These are phyloP conservation scores for Polyommatus iphigenia DNA, from an alignment of 2,888 invertebrate species.

Conservation along the genomic window DNA sequence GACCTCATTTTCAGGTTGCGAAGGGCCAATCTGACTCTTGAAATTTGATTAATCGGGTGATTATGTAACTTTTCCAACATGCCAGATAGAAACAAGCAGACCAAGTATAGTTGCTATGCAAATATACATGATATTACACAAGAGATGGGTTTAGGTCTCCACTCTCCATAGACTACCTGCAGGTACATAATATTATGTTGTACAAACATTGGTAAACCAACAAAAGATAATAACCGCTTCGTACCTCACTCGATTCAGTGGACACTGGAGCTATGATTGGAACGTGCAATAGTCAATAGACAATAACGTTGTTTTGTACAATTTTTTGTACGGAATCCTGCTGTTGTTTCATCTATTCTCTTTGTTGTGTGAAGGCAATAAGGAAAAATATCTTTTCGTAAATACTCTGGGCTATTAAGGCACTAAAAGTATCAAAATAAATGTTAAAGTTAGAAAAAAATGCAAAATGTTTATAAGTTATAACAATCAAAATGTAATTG, in stretches of 20 bases:
- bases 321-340: not conserved
- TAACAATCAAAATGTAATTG: too few relatives aligned
- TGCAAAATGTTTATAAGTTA: too few relatives aligned
- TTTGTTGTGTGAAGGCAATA: not conserved
- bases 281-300: constrained; percentile 9
- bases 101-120: too few relatives aligned
- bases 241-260: not conserved
- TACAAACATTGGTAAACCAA: not conserved
- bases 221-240: not conserved
- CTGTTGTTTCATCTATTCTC: not conserved
- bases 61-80: too few relatives aligned
- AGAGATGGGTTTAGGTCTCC: too few relatives aligned
- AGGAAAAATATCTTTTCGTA: not conserved
- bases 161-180: not conserved
- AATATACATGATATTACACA: too few relatives aligned
- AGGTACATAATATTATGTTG: not conserved
- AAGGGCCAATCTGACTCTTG: too few relatives aligned
- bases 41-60: too few relatives aligned
- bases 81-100: too few relatives aligned
- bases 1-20: too few relatives aligned
- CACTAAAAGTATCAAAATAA: not conserved
- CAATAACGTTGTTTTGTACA: not conserved
- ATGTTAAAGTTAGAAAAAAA: not conserved
- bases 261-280: constrained; percentile 7
- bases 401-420: not conserved